phyloP scores from a whole-genome alignment of 2,888 invertebrate species.

The Eueremaeus valkanovi region DNA sequence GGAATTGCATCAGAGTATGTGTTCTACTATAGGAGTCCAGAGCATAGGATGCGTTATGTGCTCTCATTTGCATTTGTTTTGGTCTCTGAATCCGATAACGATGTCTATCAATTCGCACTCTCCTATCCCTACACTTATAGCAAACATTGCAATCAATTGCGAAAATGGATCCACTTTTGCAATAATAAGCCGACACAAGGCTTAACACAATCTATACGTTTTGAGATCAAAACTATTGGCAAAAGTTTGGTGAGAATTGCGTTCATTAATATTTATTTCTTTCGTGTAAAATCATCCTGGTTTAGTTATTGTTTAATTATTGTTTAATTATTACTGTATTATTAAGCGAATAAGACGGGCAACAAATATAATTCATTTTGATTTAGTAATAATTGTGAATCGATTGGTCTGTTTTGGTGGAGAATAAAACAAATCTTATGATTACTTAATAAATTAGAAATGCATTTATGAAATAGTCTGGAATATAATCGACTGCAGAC shows the following conservation, averaged over 20 bases:
- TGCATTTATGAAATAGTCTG: no score
- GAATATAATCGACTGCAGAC: no score
- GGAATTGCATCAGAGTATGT: constrained; percentile 74
- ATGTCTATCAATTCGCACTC: constrained; percentile 89
- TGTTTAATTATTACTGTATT: no score
- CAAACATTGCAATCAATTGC: constrained; percentile 76
- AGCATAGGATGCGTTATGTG: constrained; percentile 80
- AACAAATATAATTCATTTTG: no score
- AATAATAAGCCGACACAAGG: neutral
- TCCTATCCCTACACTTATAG: constrained; percentile 95
- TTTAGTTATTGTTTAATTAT: no score
- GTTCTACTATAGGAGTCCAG: constrained; percentile 84
- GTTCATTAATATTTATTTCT: neutral
- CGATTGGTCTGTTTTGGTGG: no score
- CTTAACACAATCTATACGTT: neutral
- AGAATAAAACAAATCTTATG: no score
- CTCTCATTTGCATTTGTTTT: constrained; percentile 91
- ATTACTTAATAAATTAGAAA: no score
- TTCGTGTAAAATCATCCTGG: no score
- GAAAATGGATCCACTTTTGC: constrained; percentile 59
- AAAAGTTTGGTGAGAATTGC: constrained; percentile 30
- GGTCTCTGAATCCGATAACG: constrained; percentile 74
- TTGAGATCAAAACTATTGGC: constrained; percentile 20
- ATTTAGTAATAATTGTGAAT: no score
- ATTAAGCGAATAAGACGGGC: no score